Evolutionary conservation across 2,797 vertebrate species (phyloP).

Genomic region (Falco columbarius): DNA sequence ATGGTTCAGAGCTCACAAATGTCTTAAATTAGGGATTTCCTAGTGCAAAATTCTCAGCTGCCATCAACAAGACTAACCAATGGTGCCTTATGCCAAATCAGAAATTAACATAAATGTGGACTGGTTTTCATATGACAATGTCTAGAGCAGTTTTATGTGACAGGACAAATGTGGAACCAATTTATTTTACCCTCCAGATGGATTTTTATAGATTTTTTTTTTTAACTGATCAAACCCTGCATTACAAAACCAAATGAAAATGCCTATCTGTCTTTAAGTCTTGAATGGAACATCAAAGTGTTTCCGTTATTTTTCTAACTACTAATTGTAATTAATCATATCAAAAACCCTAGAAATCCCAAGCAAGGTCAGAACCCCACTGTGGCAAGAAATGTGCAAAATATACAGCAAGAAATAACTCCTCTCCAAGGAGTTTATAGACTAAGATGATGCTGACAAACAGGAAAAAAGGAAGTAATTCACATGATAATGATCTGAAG

Average conservation of each 20-base stretch:
- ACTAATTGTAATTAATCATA: background rate
- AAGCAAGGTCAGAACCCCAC: background rate
- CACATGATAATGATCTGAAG: slow-evolving; percentile 8
- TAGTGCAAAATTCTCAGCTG: background rate
- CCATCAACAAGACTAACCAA: background rate
- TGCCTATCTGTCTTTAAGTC: background rate
- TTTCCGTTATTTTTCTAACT: background rate
- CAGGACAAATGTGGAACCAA: background rate
- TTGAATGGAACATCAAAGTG: background rate
- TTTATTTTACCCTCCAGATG: slow-evolving; percentile 27
- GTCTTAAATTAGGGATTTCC: background rate
- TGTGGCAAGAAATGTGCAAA: background rate
- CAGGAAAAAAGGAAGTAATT: background rate
- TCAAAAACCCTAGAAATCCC: background rate
- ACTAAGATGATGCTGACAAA: background rate
- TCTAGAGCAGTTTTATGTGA: background rate
- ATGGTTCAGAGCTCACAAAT: background rate
- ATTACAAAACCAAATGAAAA: slow-evolving; percentile 29
- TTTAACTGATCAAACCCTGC: background rate
- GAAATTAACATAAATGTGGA: background rate
- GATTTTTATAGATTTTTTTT: background rate
- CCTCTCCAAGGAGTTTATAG: background rate
- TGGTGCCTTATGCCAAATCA: background rate
- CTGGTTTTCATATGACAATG: background rate
- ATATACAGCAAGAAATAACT: background rate